Evolutionary conservation across 2,797 vertebrate genomes (phyloP).

Genomic region (Scolopax bukidnonensis): DNA sequence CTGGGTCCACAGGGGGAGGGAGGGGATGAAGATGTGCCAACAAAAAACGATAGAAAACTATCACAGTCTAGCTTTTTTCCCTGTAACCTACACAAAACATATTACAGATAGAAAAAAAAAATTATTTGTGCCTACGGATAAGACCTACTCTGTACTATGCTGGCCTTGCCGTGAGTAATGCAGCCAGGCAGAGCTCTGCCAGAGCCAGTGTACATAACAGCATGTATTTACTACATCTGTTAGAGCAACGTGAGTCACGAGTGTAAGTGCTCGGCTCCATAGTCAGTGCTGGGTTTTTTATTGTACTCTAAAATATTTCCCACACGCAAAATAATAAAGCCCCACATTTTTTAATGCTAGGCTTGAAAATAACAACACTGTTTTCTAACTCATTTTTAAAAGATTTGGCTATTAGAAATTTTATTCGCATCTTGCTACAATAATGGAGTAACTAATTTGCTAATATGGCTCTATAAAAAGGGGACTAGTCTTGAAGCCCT

Average conservation of each 20-base stretch:
- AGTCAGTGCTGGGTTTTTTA: neutral
- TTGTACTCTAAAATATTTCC: neutral
- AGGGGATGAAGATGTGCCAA: neutral
- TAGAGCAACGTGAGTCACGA: neutral
- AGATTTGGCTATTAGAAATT: neutral
- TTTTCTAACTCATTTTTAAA: neutral
- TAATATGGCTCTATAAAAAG: neutral
- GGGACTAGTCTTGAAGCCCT: neutral
- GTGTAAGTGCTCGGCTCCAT: neutral
- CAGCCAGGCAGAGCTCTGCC: neutral
- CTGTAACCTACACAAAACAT: neutral
- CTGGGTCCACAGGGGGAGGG: neutral
- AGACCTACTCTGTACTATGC: neutral
- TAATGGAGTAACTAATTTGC: neutral
- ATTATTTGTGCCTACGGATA: neutral
- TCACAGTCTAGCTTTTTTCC: neutral
- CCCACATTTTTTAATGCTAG: neutral
- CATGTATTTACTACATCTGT: neutral
- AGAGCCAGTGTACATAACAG: neutral
- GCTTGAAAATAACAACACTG: neutral
- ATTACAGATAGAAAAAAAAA: rapidly evolving
- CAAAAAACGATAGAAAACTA: neutral
- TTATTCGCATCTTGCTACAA: neutral
- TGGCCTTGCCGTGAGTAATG: constrained; percentile 1
- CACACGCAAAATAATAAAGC: neutral